Base-by-base conservation (phyloP, 1,140 invertebrate species). In the Caenorhabditis remanei region DNA sequence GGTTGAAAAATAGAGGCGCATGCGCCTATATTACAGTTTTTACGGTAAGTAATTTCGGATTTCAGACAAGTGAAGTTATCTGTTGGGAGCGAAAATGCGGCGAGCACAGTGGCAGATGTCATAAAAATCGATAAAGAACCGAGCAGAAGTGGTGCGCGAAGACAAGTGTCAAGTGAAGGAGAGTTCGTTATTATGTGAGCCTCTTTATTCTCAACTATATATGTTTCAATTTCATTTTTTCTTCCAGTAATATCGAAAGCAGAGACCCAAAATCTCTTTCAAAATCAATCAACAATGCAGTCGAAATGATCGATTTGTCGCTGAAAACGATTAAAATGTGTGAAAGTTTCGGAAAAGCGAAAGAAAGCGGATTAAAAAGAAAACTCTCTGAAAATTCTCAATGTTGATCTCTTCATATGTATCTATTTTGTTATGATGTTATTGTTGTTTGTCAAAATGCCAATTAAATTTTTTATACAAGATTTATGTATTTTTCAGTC, bases 91-190 rank as follows among this genome's bases (percentile, higher is more conserved):
- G 46, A 24, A 79, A 46, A 79, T 8, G n/a, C 71, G 11, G 71
- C 71, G 0, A 48, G 21, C 50, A 79, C 46, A 24, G n/a, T 79
- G n/a, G 71, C 71, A 14, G 71, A 53, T 11, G 71, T 79, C 9
- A 79, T 79, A 79, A 79, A 79, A 79, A 79, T 79, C 71, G 71
- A 79, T 79, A 79, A 79, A 79, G 71, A 79, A n/a, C 71, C 71
- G 71, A 79, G 71, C 21, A 79, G 71, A 79, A 79, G 71, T 50
- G 71, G 71, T 24, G 71, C 71, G 8, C 71, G 71, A 50, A 46
- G 71, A 24, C 46, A 79, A 79, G 71, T 79, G 46, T 7, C 46
- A 21, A 79, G 46, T 24, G 71, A 79, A 50, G 71, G 71, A 48
- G 71, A 79, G 24, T 79, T 21, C 24, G n/a, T 79, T 43, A 7